Evolutionary conservation across 1,140 invertebrate genomes (phyloP).

Genomic region (Papilio aristodemus): DNA sequence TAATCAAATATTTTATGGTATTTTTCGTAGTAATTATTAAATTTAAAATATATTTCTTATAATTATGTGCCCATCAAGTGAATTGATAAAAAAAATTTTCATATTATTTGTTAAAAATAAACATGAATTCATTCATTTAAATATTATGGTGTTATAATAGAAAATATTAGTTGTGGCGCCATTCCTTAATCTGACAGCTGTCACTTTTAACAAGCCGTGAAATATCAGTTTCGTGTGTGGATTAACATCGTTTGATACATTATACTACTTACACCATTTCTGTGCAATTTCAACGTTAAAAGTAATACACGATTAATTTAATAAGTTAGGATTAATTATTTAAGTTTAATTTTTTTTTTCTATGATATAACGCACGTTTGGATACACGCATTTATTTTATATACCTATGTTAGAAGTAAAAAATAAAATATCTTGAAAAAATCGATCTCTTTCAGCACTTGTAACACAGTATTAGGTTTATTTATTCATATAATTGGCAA

Average conservation of each 20-base stretch:
- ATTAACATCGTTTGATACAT: too few relatives aligned
- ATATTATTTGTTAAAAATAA: too few relatives aligned
- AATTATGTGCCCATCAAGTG: too few relatives aligned
- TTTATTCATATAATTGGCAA: background rate
- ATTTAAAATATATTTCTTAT: too few relatives aligned
- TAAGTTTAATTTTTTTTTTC: background rate
- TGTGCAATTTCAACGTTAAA: conserved; percentile 8
- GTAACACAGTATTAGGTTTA: background rate
- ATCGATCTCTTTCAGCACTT: background rate
- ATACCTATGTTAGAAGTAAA: background rate
- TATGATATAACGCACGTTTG: background rate
- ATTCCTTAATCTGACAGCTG: too few relatives aligned
- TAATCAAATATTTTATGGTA: too few relatives aligned
- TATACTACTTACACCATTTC: background rate
- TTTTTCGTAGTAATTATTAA: too few relatives aligned
- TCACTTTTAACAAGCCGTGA: too few relatives aligned
- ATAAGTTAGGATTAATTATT: background rate
- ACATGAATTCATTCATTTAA: too few relatives aligned
- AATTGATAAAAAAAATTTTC: too few relatives aligned
- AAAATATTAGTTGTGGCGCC: background rate
- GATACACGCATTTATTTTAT: conserved; percentile 1
- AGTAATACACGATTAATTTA: background rate
- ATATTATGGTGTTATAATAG: too few relatives aligned
- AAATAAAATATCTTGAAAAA: background rate
- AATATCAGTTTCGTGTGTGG: background rate